Evolutionary conservation across 1,140 invertebrate species (phyloP), one percentile per base, ranked within the genome.

Genomic region (Drosophila bipectinata): DNA sequence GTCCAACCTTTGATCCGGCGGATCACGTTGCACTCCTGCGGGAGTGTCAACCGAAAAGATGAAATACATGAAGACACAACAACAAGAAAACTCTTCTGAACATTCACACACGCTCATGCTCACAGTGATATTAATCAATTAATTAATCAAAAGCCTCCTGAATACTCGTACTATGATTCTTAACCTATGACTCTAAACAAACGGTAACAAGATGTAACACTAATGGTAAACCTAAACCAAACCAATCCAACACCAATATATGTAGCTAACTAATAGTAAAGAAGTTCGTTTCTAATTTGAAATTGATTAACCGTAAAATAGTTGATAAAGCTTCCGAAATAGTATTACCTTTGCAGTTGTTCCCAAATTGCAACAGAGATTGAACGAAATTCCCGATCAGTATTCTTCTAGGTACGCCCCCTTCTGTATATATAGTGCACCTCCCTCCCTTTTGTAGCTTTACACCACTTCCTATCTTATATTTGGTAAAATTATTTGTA

Each of bases 41-140:
- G 66, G 51, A 30, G 49, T n/a, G 12, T 30, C 14, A 66, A 72
- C 56, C 53, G 64, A 53, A 32, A 18, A 26, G 10, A 49, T 28
- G 78, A 58, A 72, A 76, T 45, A 90, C 88, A 90, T 54, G 44
- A 60, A 75, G 75, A 89, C 67, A 74, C 60, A 68, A 77, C 26
- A 68, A 79, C 68, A 90, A 90, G 66, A 71, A 80, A 76, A 84
- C 72, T 88, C 79, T 88, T 90, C 72, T 87, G 76, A 91, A 92
- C 91, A 91, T 92, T 92, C 91, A 92, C 91, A 92, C 91, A 92
- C 90, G 91, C 91, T 92, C 91, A 91, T 91, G 90, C 91, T 92
- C 91, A 92, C 90, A 76, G 64, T 87, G 72, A 87, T 82, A 90
- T 90, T 90, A 87, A 90, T 85, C 67, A 73, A 81, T 59, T 76